Evolutionary conservation across 2,113 vertebrate species (phyloP).

Genomic region (Echinops telfairi): DNA sequence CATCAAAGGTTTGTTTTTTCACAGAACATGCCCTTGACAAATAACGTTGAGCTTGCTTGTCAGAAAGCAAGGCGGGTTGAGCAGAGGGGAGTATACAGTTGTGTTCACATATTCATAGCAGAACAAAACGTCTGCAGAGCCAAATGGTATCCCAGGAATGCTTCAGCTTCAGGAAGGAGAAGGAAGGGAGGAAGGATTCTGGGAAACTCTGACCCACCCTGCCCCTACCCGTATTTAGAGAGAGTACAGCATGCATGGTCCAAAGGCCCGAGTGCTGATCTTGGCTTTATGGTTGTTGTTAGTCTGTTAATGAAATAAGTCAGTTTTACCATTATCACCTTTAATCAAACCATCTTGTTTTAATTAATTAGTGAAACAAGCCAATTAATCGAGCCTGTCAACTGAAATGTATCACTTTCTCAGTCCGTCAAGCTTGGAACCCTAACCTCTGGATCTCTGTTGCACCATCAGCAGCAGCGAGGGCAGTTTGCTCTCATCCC

Average conservation of each 20-base stretch:
- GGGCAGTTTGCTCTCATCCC: background rate
- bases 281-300: background rate
- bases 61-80: background rate
- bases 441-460: background rate
- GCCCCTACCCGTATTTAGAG: background rate
- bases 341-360: background rate
- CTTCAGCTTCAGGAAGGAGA: background rate
- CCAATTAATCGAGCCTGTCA: background rate
- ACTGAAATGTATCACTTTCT: background rate
- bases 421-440: background rate
- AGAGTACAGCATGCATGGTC: too few relatives aligned
- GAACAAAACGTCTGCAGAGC: background rate
- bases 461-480: background rate
- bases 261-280: too few relatives aligned
- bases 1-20: slow-evolving; percentile 2
- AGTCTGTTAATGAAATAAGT: background rate
- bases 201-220: background rate
- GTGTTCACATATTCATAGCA: background rate
- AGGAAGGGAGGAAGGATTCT: background rate
- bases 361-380: background rate
- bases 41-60: background rate
- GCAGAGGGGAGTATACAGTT: background rate
- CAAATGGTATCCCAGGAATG: background rate
- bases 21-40: background rate
- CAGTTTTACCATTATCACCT: background rate